Base-by-base conservation (phyloP, 1,140 invertebrate species). In the Dysdera silvatica region DNA sequence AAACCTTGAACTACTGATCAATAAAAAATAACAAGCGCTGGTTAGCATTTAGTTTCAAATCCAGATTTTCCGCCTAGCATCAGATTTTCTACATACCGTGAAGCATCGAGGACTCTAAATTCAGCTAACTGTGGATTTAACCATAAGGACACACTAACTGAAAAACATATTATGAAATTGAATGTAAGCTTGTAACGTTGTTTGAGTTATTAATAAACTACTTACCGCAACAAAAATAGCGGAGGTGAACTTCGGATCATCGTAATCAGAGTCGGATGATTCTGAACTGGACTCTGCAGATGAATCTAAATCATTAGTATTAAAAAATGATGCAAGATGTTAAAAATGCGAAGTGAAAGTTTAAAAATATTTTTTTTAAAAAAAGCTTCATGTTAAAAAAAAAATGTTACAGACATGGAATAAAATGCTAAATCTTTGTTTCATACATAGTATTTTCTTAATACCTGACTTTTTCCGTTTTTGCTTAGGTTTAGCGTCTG, bases 261-360 rank as follows among this genome's bases (percentile, higher is more conserved):
- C 76, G 35, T 76, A 76, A 53, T 85, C 87, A 1, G 86, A 86
- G 47, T 78, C 79, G 82, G 86, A 74, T 83, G 88, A 69, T 83
- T 85, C 74, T 84, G 87, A 73, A 82, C 86, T 66, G 82, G 86
- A 49, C 83, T 83, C 63, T 84, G 84, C 71, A 51, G 69, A 71
- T 55, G 71, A 69, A 62, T 54, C 66, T 64, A 24, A 23, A 49
- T 16, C 5, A 49, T 26, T 32, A 23, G 10, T 18, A 31, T 8
- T 14, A 2, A 54, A 54, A 37, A 54, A 54, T 28, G 54, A 47
- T 37, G 43, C 47, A 32, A 2, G 56, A 49, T 2, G 53, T 26
- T 14, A 47, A 57, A 23, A n/a, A n/a, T n/a, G n/a, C n/a, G n/a
- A n/a, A n/a, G n/a, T n/a, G n/a, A n/a, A n/a, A n/a, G n/a, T n/a